Evolutionary conservation across 2,113 vertebrate genomes (phyloP), one percentile per base, ranked within the genome.

Genomic region (Sebastes schlegelii): DNA sequence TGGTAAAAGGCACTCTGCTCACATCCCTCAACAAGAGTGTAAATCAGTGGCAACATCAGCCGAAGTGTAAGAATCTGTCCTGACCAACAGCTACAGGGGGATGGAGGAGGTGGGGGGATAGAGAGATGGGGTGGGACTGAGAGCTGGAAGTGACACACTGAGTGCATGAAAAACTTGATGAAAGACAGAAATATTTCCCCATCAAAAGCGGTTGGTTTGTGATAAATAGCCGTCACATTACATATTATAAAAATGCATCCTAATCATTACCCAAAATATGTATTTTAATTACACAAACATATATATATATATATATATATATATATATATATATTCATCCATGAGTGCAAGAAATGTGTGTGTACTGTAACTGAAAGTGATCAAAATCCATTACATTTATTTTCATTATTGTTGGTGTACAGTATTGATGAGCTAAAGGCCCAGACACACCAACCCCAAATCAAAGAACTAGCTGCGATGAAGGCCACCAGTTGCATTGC

Each of bases 1-100:
- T 71, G 82, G 72, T 80, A 81, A 87, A 84, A 91, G 76, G 82
- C 86, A 82, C 87, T 87, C 68, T 66, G 86, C 77, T 88, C 85
- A 42, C 72, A 83, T 79, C 72, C 79, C 48, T 82, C 85, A 74
- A 43, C 49, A 68, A 77, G 16, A 83, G 79, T 21, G 74, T 70
- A 81, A 90, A 73, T 84, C 79, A 77, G 61, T 11, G 52, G 61
- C 65, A 73, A 60, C 83, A 81, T 84, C 70, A 76, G 49, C 52
- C 1, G 4, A 72, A 71, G 74, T 75, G 65, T 80, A 75, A 80
- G 60, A 74, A 46, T 62, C 19, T 69, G 80, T 82, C 60, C 43
- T 52, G 60, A 79, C 57, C 61, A 23, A 63, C 49, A 14, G 4
- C 17, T 52, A 17, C 23, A 11, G 42, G 9, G 14, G 4, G 21